A percentile compares a stretch with the other conserved stretches of the same genome.
Conservation (phyloP, 1,140 invertebrate species). For the Panulirus ornatus region DNA sequence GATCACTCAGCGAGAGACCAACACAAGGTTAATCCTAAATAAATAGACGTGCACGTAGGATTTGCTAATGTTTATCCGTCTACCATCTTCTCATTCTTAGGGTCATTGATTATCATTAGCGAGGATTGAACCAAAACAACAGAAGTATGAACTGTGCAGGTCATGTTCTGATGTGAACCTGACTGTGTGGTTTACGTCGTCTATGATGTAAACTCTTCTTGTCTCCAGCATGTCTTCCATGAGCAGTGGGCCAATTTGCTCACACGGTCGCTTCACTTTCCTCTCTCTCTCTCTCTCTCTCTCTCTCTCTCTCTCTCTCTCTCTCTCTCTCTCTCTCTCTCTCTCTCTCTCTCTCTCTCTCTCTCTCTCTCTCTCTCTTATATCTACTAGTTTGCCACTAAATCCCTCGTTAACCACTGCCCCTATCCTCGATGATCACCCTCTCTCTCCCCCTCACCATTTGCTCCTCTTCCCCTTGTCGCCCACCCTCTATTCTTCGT, state of each 20-base stretch:
- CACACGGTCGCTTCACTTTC: background rate
- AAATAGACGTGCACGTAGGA: too few relatives aligned
- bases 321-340: background rate
- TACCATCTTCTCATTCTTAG: too few relatives aligned
- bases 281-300: slow-evolving; percentile 4
- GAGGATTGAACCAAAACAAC: too few relatives aligned
- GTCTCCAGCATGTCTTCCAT: background rate
- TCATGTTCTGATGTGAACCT: too few relatives aligned
- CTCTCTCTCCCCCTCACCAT: background rate
- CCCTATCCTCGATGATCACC: too few relatives aligned
- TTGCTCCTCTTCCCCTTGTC: background rate
- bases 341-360: slow-evolving; percentile 14
- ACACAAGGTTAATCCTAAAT: too few relatives aligned
- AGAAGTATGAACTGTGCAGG: too few relatives aligned
- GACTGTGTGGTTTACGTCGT: background rate
- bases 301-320: slow-evolving; percentile 1
- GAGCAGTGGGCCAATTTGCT: background rate
- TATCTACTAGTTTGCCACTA: background rate
- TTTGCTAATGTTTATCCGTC: too few relatives aligned
- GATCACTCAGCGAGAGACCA: too few relatives aligned
- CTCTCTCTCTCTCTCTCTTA: background rate
- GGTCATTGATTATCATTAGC: too few relatives aligned
- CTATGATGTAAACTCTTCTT: background rate
- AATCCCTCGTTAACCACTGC: too few relatives aligned
- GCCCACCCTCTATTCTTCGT: too few relatives aligned